Evolutionary conservation across 2,113 vertebrate genomes (phyloP), one percentile per base, ranked within the genome.

Genomic region (Tricholaema leucomelas): DNA sequence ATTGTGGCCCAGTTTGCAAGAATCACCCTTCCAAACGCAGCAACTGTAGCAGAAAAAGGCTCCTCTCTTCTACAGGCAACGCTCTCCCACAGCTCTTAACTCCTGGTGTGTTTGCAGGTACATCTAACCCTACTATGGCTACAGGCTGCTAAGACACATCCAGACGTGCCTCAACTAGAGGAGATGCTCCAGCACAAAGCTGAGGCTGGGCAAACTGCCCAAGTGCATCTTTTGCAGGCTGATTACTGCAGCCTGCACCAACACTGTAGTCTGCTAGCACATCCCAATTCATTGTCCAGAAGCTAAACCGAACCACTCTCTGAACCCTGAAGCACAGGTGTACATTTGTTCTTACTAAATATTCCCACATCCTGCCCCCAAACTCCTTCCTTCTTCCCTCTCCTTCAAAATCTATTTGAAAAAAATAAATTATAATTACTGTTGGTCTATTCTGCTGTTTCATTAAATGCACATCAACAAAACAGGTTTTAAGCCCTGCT

Each of bases 321-420:
- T 56, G 65, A n/a, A 21, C 44, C 38, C 66, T 21, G 11, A 27
- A 61, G 58, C 66, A n/a, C 12, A 30, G 31, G 28, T 2, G 31
- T 11, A 21, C 3, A 2, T 50, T 40, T 66, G 58, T 24, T 30
- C 40, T n/a, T 33, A 28, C 3, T 10, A 0, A 0, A 0, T 50
- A 38, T 50, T 59, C 36, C 70, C n/a, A 64, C 4, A 33, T 4
- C 2, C 12, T 19, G 9, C 5, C 14, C 60, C 28, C 4, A 81
- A 15, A 73, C 20, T 30, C 38, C 24, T 48, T 52, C 36, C 3
- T 31, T 52, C 17, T 90, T 67, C 24, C 28, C 36, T 81, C 59
- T 15, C 74, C 65, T 83, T 72, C 61, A 69, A 74, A 81, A 70
- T 36, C 25, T 69, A 18, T 9, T 36, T 36, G 52, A 66, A 76